Conservation (phyloP, 2,888 invertebrate species). For the Creontiades dilutus region DNA sequence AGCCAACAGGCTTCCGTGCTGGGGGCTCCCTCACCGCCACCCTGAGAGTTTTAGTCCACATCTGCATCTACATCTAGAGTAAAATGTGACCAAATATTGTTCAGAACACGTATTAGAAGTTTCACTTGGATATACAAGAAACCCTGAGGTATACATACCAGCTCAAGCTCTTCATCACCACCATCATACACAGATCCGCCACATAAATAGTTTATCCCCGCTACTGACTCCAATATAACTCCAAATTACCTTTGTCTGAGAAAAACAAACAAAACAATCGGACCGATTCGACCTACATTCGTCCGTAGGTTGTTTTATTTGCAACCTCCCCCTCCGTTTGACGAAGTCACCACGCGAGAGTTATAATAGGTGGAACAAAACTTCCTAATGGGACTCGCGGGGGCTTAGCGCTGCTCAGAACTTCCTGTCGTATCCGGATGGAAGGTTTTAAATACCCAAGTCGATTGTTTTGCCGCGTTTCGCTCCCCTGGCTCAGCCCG, state of each 20-base stretch:
- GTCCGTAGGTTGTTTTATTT: background rate
- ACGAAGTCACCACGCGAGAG: background rate
- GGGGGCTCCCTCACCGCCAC: no score
- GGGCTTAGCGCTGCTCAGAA: conserved; percentile 1
- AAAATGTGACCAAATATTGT: no score
- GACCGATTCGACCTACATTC: background rate
- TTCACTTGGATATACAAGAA: background rate
- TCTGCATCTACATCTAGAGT: no score
- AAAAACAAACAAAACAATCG: background rate
- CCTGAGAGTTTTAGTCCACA: no score
- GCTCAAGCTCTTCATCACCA: background rate
- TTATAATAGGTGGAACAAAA: background rate
- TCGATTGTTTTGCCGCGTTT: conserved; percentile 31
- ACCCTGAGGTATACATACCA: background rate
- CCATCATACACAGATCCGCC: background rate
- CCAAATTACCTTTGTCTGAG: background rate
- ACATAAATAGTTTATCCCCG: background rate
- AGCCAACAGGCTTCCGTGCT: no score
- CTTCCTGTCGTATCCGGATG: conserved; percentile 4
- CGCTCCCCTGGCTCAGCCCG: background rate
- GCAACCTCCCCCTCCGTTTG: background rate
- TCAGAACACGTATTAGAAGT: background rate
- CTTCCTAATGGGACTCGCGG: background rate
- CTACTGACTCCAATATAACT: background rate
- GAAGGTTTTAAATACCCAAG: conserved; percentile 16